phyloP scores from a whole-genome alignment of 2,797 vertebrate species.

The Psittacula derbiana region DNA sequence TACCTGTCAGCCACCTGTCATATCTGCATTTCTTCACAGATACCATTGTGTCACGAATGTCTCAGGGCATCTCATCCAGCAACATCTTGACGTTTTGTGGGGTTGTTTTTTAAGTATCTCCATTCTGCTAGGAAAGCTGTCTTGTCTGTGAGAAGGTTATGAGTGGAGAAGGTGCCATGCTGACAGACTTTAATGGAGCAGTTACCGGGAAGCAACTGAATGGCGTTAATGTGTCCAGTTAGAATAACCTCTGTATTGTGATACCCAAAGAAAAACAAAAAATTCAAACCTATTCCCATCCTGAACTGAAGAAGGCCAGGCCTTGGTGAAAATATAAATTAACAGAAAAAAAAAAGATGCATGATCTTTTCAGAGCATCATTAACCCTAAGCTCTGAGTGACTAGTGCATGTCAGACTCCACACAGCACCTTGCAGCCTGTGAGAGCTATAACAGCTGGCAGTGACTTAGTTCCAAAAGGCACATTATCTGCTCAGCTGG shows the following conservation, averaged over 20 bases:
- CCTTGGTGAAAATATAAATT: background rate
- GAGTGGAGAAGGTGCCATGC: background rate
- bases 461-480: background rate
- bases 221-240: background rate
- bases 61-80: background rate
- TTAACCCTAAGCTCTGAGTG: background rate
- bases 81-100: constrained; percentile 12
- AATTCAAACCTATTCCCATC: background rate
- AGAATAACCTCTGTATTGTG: background rate
- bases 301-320: background rate
- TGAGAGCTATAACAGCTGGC: background rate
- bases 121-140: background rate
- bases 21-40: constrained; percentile 7
- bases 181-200: constrained; percentile 11
- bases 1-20: constrained; percentile 43
- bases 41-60: background rate
- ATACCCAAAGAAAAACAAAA: background rate
- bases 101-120: background rate
- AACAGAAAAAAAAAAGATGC: rapidly evolving
- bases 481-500: background rate
- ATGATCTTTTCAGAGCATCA: background rate
- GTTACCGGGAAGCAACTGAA: background rate
- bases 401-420: background rate
- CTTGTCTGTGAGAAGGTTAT: background rate
- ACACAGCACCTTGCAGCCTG: background rate